These are phyloP conservation scores for Gari tellinella DNA, from an alignment of 2,888 invertebrate species.

Conservation along the genomic window DNA sequence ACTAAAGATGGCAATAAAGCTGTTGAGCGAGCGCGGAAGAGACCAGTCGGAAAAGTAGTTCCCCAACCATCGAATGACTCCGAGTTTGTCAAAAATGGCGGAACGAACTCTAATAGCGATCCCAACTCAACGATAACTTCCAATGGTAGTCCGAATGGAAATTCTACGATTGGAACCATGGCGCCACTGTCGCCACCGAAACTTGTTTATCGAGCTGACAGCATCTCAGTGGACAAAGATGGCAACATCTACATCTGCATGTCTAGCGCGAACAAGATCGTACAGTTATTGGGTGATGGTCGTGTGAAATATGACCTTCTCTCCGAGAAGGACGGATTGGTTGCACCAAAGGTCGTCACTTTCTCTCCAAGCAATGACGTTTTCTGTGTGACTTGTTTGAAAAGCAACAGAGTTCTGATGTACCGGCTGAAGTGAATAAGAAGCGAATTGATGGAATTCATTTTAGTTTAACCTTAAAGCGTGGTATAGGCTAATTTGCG, in stretches of 20 bases:
- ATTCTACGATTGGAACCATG: slow-evolving; percentile 38
- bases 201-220: slow-evolving; percentile 46
- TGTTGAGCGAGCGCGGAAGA: slow-evolving; percentile 41
- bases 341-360: slow-evolving; percentile 46
- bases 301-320: slow-evolving; percentile 48
- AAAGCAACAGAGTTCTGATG: slow-evolving; percentile 50
- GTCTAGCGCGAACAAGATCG: slow-evolving; percentile 45
- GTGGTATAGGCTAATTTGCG: too few relatives aligned
- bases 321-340: slow-evolving; percentile 48
- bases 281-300: slow-evolving; percentile 56
- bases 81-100: background rate
- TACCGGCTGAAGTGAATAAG: slow-evolving; percentile 38
- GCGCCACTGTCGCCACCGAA: slow-evolving; percentile 28
- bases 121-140: slow-evolving; percentile 5
- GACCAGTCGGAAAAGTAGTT: slow-evolving; percentile 35
- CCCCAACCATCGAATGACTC: slow-evolving; percentile 9
- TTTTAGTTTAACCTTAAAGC: too few relatives aligned
- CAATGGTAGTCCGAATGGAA: slow-evolving; percentile 28
- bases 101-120: slow-evolving; percentile 5
- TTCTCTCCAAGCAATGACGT: slow-evolving; percentile 54
- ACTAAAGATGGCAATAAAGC: slow-evolving; percentile 34
- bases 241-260: slow-evolving; percentile 56
- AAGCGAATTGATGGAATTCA: background rate
- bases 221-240: slow-evolving; percentile 43
- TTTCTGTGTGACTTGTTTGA: slow-evolving; percentile 47